Evolutionary conservation across 2,888 invertebrate genomes (phyloP), one percentile per base, ranked within the genome.

Genomic region (Clivina fossor): DNA sequence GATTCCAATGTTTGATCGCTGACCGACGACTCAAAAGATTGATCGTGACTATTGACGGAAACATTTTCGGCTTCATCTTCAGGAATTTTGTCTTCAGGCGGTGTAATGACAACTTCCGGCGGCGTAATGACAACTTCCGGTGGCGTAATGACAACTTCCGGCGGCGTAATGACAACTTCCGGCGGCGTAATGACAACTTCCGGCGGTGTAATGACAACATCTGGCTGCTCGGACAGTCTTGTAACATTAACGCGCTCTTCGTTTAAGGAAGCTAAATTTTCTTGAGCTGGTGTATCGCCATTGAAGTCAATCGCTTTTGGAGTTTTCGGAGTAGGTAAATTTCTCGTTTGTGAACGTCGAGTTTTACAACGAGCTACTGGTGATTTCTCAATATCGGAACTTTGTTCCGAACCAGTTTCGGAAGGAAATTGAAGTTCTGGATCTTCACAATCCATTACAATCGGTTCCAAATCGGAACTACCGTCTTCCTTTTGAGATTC

Each of bases 321-420:
- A 3, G 73, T 72, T 61, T 71, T 72, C 30, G 74, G 72, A 2
- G 72, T 72, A 2, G 72, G 71, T 15, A 71, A 65, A 51, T 71
- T 71, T 11, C 71, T 61, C 2, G 69, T 69, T 46, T 69, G 69
- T 2, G 72, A 72, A 13, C 73, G 63, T n/a, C 74, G 65, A 1
- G 74, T 74, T 40, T 60, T 64, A 54, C 73, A 73, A 40, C 74
- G 64, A 11, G 67, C 56, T 11, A 65, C 48, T 3, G 73, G 73
- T 4, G 73, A 73, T 28, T 63, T 64, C 58, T 70, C 70, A 4
- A 63, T 59, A 15, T 66, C 68, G 4, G 53, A 53, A 18, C 19
- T 41, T 1, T 19, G 20, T 7, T 50, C 50, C 16, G 50, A 50
- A 9, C 20, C 24, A 1, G 43, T 26, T 35, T 53, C 53, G 9